Evolutionary conservation across 2,797 vertebrate species (phyloP).

Genomic region (Centroberyx gerrardi): DNA sequence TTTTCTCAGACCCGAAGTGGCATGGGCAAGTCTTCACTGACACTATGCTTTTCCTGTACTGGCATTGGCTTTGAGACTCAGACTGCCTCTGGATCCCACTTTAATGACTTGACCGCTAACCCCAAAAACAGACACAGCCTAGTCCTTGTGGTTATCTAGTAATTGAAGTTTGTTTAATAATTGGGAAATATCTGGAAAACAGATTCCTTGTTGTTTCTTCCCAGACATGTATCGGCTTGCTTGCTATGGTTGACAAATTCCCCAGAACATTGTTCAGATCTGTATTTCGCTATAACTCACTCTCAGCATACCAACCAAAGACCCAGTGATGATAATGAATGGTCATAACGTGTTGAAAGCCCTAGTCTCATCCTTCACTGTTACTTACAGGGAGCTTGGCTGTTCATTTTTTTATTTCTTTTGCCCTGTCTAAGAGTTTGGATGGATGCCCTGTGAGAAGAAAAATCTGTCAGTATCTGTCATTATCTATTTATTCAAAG

Average conservation of each 20-base stretch:
- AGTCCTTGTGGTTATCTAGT: too few species aligned
- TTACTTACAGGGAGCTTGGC: too few species aligned
- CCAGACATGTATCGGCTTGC: background rate
- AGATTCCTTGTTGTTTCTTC: too few species aligned
- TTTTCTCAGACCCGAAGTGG: background rate
- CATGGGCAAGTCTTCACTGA: background rate
- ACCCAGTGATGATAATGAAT: background rate
- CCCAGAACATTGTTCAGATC: background rate
- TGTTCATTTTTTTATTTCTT: background rate
- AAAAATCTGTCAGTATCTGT: conserved; percentile 19
- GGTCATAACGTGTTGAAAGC: background rate
- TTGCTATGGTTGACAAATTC: background rate
- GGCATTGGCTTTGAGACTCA: background rate
- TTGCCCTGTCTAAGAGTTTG: background rate
- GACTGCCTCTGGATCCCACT: conserved; percentile 23
- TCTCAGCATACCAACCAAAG: background rate
- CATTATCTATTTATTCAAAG: conserved; percentile 18
- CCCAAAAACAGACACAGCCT: background rate
- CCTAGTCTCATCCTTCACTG: background rate
- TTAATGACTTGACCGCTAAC: conserved; percentile 21
- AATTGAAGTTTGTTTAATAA: too few species aligned
- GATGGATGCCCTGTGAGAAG: background rate
- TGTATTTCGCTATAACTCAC: background rate
- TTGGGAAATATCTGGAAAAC: too few species aligned
- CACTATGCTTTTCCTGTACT: background rate